Base-by-base conservation (phyloP, 2,113 vertebrate genomes). In the Rhinoderma darwinii region DNA sequence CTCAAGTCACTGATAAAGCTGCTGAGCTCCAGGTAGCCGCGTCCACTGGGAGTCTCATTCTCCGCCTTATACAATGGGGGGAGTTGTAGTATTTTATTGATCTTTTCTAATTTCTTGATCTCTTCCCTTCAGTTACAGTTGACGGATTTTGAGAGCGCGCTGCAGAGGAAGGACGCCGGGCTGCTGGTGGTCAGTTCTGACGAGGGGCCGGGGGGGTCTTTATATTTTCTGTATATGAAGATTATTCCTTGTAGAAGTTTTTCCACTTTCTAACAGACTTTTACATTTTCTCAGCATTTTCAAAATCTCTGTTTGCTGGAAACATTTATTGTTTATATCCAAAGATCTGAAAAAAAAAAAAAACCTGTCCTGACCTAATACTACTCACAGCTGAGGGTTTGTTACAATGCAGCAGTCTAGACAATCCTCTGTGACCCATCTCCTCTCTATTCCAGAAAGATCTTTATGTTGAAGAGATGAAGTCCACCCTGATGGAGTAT, bases 381-480 rank as follows among this genome's bases (percentile, higher is more conserved):
- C 44, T 47, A 8, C 0, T 3, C 44, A 47, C 44, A 47, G 61
- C 63, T 35, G 63, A 68, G 63, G 63, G 12, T 32, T 6, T 68
- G 63, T 68, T 35, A n/a, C 25, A 59, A 10, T n/a, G 56, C n/a
- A 22, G n/a, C 56, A 59, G 56, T 10, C 17, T 5, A n/a, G n/a
- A n/a, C 18, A 22, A 2, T 4, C 3, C 3, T 15, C 2, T 63
- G 7, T 30, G 8, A 7, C 6, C 0, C 56, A 1, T 1, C 1
- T 11, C 5, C 2, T 50, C 4, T 50, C 32, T 20, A 84, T 89
- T 92, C 47, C 93, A 99, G 97, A 98, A 94, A 88, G 91, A 92
- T 72, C 89, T 93, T 83, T 92, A 93, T 79, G 95, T 96, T 39
- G 92, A 96, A 81, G 96, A 98, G 51, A 93, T 98, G 47, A 94